phyloP scores from a whole-genome alignment of 2,888 invertebrate genomes.

The Zootermopsis nevadensis region DNA sequence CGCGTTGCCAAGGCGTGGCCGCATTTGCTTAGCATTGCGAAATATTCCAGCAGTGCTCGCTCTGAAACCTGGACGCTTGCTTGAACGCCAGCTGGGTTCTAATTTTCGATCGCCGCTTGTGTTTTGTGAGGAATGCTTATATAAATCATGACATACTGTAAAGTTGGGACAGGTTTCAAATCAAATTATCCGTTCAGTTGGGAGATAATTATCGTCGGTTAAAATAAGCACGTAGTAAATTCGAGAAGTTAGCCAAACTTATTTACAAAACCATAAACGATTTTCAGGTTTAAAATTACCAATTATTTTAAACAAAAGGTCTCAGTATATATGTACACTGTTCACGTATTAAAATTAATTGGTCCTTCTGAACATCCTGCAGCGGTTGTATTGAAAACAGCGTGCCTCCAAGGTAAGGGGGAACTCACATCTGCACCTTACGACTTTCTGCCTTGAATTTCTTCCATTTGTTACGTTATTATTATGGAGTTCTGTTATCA shows the following conservation, averaged over 20 bases:
- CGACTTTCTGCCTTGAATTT: too few species aligned
- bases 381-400: too few species aligned
- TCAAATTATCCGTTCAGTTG: not conserved
- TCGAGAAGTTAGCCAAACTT: not conserved
- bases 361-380: not conserved
- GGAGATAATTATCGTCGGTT: not conserved
- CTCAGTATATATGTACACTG: not conserved
- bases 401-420: too few species aligned
- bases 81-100: not conserved
- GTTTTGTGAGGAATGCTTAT: not conserved
- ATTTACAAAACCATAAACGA: not conserved
- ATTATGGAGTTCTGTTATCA: too few species aligned
- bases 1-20: not conserved
- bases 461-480: too few species aligned
- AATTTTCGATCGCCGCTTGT: not conserved
- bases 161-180: not conserved
- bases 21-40: not conserved
- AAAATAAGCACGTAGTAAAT: slow-evolving; percentile 23
- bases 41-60: not conserved
- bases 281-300: not conserved
- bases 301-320: not conserved
- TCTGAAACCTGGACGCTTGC: not conserved
- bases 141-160: not conserved
- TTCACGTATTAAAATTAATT: slow-evolving; percentile 1
- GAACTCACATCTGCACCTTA: too few species aligned